Evolutionary conservation across 1,140 invertebrate genomes (phyloP).

Genomic region (Whitmania pigra): DNA sequence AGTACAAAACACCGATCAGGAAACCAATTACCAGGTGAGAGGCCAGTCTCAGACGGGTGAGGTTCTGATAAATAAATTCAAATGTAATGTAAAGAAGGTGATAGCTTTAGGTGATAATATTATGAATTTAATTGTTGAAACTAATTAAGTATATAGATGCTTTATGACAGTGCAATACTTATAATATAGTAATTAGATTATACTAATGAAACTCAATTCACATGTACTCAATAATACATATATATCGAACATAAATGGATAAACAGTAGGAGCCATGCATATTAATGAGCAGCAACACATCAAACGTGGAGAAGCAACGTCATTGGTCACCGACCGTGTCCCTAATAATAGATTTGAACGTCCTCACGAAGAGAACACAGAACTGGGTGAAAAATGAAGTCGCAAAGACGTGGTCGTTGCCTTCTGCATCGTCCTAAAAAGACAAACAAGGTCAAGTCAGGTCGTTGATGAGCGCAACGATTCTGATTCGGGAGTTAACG

Average conservation of each 20-base stretch:
- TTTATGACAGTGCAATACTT: too few species aligned
- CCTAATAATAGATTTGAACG: constrained; percentile 71
- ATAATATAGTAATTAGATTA: too few species aligned
- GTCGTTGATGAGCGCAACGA: too few species aligned
- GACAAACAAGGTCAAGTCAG: too few species aligned
- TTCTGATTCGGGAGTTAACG: too few species aligned
- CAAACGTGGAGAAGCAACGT: background rate
- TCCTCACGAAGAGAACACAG: constrained; percentile 71
- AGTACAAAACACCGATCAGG: constrained; percentile 78
- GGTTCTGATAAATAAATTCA: constrained; percentile 50
- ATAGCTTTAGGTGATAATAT: too few species aligned
- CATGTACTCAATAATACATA: too few species aligned
- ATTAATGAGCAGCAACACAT: background rate
- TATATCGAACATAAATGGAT: background rate
- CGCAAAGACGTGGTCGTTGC: constrained; percentile 37
- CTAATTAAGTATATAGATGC: too few species aligned
- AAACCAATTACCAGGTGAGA: constrained; percentile 76
- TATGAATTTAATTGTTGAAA: too few species aligned
- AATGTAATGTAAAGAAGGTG: too few species aligned
- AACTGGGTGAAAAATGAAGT: constrained; percentile 72
- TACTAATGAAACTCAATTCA: too few species aligned
- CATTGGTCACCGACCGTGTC: constrained; percentile 52
- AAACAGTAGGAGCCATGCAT: background rate
- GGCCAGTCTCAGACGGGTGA: constrained; percentile 73
- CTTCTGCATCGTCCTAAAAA: constrained; percentile 26